Base-by-base conservation (phyloP, 2,113 vertebrate species). In the Enhydra lutris region DNA sequence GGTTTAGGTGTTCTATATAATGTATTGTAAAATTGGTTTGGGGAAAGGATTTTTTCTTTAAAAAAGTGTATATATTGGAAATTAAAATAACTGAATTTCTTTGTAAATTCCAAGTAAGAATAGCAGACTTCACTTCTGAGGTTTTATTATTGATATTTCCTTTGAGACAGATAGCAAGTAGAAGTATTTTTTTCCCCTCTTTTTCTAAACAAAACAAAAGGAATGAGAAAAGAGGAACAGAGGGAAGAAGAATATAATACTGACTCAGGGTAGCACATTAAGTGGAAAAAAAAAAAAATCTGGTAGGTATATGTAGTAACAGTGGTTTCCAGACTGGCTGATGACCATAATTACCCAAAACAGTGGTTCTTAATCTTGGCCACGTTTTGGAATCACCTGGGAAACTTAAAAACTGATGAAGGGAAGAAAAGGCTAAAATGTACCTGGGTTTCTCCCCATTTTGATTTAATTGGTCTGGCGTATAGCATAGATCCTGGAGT, bases 141-240 rank as follows among this genome's bases (percentile, higher is more conserved):
- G 13, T 96, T 18, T 87, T 29, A 63, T 71, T n/a, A 82, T 24
- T 78, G 55, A 85, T 92, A 78, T 67, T 26, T 69, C 52, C 20
- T 65, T 94, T 97, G 31, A 73, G 26, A 52, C 52, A 71, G 7
- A 57, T 71, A 96, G 10, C 21, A 80, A n/a, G 10, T 92, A 76
- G 71, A 89, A 96, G 31, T 50, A n/a, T 55, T 15, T 78, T n/a
- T 82, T 69, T 55, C 3, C n/a, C 71, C 52, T 34, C 3, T 50
- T 91, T 94, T 92, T 94, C 24, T 63, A 96, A 96, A 82, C 69
- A 95, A 91, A 88, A 52, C 71, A 34, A 76, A 81, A 83, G 65
- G 55, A 36, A 29, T 67, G 65, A 79, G 39, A 61, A 86, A 59
- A 89, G 3, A 63, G 1, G 83, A 79, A 59, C 36, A 59, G n/a